Evolutionary conservation across 2,797 vertebrate genomes (phyloP), one percentile per base, ranked within the genome.

Genomic region (Botia kubotai): DNA sequence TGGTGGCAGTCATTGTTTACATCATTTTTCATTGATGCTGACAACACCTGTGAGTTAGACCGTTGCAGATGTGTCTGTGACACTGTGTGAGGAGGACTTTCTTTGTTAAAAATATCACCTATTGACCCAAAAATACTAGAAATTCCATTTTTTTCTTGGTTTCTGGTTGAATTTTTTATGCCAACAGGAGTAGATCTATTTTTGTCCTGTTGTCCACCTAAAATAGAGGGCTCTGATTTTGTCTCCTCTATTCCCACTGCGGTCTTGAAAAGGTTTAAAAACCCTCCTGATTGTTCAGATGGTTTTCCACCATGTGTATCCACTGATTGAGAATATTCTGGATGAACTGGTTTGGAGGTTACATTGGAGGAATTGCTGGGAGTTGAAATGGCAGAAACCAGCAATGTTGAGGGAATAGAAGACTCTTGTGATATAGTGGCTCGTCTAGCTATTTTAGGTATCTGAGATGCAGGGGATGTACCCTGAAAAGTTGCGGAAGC

Each of bases 191-290:
- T 77, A 74, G 84, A 87, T 50, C 75, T 82, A 83, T 71, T 86
- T 85, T 88, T 89, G 57, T 76, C 86, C 57, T 88, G 82, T 74
- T 88, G 88, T 81, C 83, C 85, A 16, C 71, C 39, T 75, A 83
- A 17, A 80, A 84, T 87, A 6, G 85, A 83, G 12, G 85, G 36
- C 69, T 91, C 90, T 79, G 87, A 89, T 77, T 90, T 91, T 13
- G 87, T 81, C 84, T 94, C 93, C 3, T 95, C 93, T 43, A 93
- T 91, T 77, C 89, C 89, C 48, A 95, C 93, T 78, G 95, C 94
- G 4, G 91, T 93, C 92, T 96, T 98, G 46, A 99, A 94, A 88
- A 98, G 94, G 84, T 90, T 94, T 87, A 97, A 93, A 84, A 97
- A 94, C 43, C 95, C 91, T 73, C 89, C 50, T 12, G 91, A 87